These are phyloP conservation scores for Ptychochromis oligacanthus DNA, from an alignment of 2,113 vertebrate species.

Conservation along the genomic window DNA sequence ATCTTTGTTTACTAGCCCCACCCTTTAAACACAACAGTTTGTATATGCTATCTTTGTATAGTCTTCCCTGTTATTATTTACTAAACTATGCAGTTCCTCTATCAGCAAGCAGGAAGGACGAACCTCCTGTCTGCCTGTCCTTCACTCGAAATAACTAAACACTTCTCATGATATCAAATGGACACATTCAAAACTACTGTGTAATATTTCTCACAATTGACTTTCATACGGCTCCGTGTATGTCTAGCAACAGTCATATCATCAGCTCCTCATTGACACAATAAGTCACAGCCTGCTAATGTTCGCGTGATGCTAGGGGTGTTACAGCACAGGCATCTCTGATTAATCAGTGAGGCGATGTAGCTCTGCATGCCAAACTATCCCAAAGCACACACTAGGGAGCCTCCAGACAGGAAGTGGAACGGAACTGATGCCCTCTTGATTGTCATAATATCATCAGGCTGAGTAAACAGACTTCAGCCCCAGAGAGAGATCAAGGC, in stretches of 20 bases:
- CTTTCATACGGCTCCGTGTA: background rate
- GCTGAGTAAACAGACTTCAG: conserved; percentile 54
- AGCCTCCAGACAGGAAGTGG: conserved; percentile 55
- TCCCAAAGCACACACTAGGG: conserved; percentile 45
- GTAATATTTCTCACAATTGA: background rate
- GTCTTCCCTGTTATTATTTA: conserved; percentile 27
- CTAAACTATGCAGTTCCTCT: conserved; percentile 21
- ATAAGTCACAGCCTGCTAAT: conserved; percentile 28
- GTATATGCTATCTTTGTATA: conserved; percentile 2
- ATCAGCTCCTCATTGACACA: conserved; percentile 19
- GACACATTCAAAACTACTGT: conserved; percentile 2
- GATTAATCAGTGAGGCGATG: conserved; percentile 30
- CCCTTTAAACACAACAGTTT: conserved; percentile 7
- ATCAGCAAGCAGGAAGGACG: conserved; percentile 41
- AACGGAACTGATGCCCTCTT: conserved; percentile 42
- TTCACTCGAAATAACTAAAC: conserved; percentile 1
- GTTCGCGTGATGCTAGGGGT: background rate
- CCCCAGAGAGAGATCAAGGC: conserved; percentile 24
- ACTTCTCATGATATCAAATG: background rate
- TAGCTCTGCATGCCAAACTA: conserved; percentile 21
- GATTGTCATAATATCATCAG: conserved; percentile 63
- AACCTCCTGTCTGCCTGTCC: conserved; percentile 9
- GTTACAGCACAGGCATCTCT: background rate
- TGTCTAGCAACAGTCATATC: background rate
- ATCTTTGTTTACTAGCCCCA: conserved; percentile 29